Evolutionary conservation across 2,888 invertebrate genomes (phyloP), one percentile per base, ranked within the genome.

Genomic region (Hemistola chrysoprasaria): DNA sequence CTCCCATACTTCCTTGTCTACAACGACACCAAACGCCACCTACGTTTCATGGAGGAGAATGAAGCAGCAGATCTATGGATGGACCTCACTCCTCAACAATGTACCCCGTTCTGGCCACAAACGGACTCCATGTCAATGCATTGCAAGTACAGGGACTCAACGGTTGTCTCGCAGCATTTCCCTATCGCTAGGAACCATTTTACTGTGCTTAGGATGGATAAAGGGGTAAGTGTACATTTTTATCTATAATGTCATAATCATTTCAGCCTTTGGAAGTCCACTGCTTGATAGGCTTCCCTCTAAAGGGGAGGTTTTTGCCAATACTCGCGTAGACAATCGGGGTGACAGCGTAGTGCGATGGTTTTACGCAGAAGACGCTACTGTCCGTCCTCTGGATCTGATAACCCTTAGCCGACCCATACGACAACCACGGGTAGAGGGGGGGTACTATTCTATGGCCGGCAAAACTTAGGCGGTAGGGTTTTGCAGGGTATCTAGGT

Each of bases 1-100:
- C 85, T 94, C 26, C 95, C 96, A 0, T 94, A 94, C 78, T 95
- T 95, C 78, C 85, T 95, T 40, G 92, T 96, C 0, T 90, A 90
- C 55, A 96, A 96, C 76, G 92, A 92, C 56, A 93, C 93, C 0
- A 91, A 90, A 50, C 91, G 80, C 1, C 78, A 83, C 43, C 58
- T 90, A 5, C 78, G 95, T 37, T 95, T 93, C 80, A 95, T 96
- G 95, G 95, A 96, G 66, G 94, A 95, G 71, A 95, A 95, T 64
- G 95, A 95, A 66, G 92, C 93, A 25, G 94, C 95, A 0, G 96
- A 96, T 76, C 83, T 96, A 6, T 96, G 95, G 96, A 91, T 93
- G 33, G 95, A 95, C 78, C 79, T 95, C 8, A 79, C 90, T 0
- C 92, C 94, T 0, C 90, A 90, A 45, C 93, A 94, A 75, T 93